Percentiles rank a stretch among this genome's conserved stretches.
These are phyloP conservation scores for Ashinkailepas kermadecensis DNA, from an alignment of 2,888 invertebrate species.

Conservation along the genomic window DNA sequence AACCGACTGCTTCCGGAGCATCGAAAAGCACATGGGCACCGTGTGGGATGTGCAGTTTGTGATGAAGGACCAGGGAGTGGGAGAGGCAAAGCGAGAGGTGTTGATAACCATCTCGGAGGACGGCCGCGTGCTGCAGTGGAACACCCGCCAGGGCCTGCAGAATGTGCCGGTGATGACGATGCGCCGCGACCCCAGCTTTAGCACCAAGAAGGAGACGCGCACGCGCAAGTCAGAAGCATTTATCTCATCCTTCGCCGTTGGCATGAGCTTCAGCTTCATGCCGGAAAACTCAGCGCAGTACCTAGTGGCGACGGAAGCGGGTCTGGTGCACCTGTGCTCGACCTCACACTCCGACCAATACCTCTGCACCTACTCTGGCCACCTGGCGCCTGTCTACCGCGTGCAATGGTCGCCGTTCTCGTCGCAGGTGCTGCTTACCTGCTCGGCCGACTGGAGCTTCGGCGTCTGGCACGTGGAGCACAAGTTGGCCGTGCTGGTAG, in stretches of 20 bases:
- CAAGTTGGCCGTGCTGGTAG: neutral
- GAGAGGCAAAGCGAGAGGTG: slow-evolving; percentile 10
- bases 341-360: slow-evolving; percentile 3
- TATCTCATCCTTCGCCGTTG: neutral
- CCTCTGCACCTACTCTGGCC: neutral
- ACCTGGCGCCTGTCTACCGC: neutral
- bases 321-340: neutral
- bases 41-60: slow-evolving; percentile 17
- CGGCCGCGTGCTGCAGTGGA: slow-evolving; percentile 12
- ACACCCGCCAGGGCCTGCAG: neutral
- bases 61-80: slow-evolving; percentile 3
- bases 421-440: neutral
- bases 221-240: neutral
- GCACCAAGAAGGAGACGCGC: neutral
- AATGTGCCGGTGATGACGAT: neutral
- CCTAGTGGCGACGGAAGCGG: neutral
- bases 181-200: slow-evolving; percentile 3
- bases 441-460: slow-evolving; percentile 13
- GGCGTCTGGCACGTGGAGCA: neutral
- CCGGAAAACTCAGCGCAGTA: neutral
- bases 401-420: slow-evolving; percentile 3
- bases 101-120: slow-evolving; percentile 8
- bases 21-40: neutral
- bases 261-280: neutral
- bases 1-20: neutral